Evolutionary conservation across 2,797 vertebrate genomes (phyloP).

Genomic region (Ctenosaura bakeri): DNA sequence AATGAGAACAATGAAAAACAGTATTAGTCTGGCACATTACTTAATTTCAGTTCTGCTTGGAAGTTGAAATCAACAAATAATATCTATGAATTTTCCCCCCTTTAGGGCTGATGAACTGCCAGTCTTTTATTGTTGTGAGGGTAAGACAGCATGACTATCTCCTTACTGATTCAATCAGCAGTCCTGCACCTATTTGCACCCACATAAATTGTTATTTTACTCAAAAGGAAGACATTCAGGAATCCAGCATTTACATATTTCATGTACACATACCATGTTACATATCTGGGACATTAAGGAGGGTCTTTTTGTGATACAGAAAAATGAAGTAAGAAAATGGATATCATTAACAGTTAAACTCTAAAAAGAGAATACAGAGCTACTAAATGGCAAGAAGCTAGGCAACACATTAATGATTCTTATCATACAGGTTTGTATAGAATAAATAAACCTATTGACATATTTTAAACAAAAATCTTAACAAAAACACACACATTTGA

Average conservation of each 20-base stretch:
- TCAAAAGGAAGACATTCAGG: constrained; percentile 33
- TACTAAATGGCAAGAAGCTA: neutral
- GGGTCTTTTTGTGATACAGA: constrained; percentile 48
- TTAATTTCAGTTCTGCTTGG: constrained; percentile 5
- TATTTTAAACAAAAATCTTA: constrained; percentile 49
- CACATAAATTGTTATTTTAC: neutral
- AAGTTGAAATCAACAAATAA: constrained; percentile 33
- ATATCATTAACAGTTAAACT: constrained; percentile 19
- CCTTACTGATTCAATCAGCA: neutral
- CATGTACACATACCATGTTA: constrained; percentile 52
- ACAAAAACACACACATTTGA: constrained; percentile 59
- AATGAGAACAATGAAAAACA: constrained; percentile 42
- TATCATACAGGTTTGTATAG: constrained; percentile 42
- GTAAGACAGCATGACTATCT: neutral
- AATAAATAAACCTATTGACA: constrained; percentile 4
- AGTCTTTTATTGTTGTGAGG: constrained; percentile 34
- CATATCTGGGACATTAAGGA: constrained; percentile 36
- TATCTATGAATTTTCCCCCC: constrained; percentile 36
- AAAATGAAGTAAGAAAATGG: constrained; percentile 49
- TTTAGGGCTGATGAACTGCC: constrained; percentile 47
- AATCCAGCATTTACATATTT: constrained; percentile 45
- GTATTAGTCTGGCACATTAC: constrained; percentile 48
- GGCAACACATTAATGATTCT: neutral
- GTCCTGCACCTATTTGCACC: neutral
- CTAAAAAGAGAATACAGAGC: constrained; percentile 11